Evolutionary conservation across 2,113 vertebrate genomes (phyloP).

Genomic region (Myrmophylax atrothorax): DNA sequence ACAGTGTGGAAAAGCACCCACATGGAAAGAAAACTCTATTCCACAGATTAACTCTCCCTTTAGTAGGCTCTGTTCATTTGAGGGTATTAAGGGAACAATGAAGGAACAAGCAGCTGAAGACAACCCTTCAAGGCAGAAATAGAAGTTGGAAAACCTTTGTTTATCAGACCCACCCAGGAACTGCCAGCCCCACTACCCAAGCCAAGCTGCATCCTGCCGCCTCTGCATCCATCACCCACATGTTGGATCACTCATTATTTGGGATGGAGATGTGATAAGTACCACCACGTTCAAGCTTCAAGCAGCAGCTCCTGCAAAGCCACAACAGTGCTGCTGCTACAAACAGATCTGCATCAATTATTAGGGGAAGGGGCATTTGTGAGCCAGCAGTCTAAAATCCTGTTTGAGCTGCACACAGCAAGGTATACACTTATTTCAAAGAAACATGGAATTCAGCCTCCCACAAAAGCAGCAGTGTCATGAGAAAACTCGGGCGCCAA

Average conservation of each 20-base stretch:
- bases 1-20: background rate
- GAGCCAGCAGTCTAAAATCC: background rate
- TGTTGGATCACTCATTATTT: background rate
- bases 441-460: slow-evolving; percentile 67
- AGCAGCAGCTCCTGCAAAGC: background rate
- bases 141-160: background rate
- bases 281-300: background rate
- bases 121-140: background rate
- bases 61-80: background rate
- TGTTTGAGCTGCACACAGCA: slow-evolving; percentile 20
- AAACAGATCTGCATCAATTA: slow-evolving; percentile 20
- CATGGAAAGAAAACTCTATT: background rate
- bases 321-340: background rate
- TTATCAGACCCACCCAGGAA: background rate
- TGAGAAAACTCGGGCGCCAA: slow-evolving; percentile 71
- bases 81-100: background rate
- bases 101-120: background rate
- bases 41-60: background rate
- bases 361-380: background rate
- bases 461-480: slow-evolving; percentile 75
- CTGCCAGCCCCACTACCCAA: background rate
- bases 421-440: slow-evolving; percentile 52
- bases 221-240: background rate
- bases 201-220: background rate
- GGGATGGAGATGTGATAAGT: slow-evolving; percentile 29